Evolutionary conservation across 2,888 invertebrate species (phyloP), one percentile per base, ranked within the genome.

Genomic region (Ectobius pallidus): DNA sequence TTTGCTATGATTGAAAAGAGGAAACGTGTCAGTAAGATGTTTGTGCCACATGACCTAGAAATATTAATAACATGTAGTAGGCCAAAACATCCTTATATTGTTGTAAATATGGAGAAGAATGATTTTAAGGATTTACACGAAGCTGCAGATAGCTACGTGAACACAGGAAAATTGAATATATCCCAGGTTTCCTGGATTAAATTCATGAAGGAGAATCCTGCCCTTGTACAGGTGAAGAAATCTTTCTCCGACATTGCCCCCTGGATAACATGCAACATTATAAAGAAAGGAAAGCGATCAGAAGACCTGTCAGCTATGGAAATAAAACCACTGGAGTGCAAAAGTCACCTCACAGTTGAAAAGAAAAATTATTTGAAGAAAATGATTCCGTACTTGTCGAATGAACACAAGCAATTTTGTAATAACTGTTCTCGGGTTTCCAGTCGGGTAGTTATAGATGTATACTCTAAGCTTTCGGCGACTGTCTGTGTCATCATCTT

Each of bases 171-270:
- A 55, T 22, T 55, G 3, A 55, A 55, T 22, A 55, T 55, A 22
- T 55, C 55, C 55, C 55, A 55, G 7, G 55, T 22, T 55, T 55
- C 55, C 14, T 55, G 55, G 55, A 55, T 55, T 25, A 55, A 27
- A 55, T 7, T 55, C 55, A 22, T 25, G 16, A 27, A 55, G 55
- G 55, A 55, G 7, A 20, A 27, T 22, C 1, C 20, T 55, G 14
- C 3, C 55, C 25, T 6, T 55, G 25, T 55, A 22, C 25, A 22
- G 2, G 6, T 52, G 27, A 27, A 22, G 14, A 27, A 0, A 7
- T 55, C 6, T 2, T 55, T 55, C 25, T 2, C 22, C 25, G 20
- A 55, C 14, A 55, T 55, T 55, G 20, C 25, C 14, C 25, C 25
- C 2, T 55, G 55, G 25, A 20, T 7, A 55, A 55, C 25, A 20